phyloP scores from a whole-genome alignment of 2,113 vertebrate genomes.

The Aix galericulata region DNA sequence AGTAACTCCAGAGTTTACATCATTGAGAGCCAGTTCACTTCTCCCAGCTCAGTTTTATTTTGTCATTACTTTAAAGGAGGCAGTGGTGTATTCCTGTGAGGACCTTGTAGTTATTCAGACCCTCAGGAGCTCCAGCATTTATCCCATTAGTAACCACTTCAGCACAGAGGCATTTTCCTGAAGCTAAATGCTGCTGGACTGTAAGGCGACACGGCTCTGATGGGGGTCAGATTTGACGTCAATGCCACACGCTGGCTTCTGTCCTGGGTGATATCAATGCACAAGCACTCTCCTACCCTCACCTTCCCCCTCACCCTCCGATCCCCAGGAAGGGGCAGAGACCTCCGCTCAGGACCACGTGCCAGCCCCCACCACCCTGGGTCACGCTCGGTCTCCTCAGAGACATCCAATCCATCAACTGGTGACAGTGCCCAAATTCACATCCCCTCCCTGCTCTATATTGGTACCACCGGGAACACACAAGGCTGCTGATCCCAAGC shows the following conservation, averaged over 20 bases:
- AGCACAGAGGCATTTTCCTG: constrained; percentile 28
- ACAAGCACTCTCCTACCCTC: constrained; percentile 20
- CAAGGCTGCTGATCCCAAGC: not conserved
- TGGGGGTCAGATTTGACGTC: constrained; percentile 67
- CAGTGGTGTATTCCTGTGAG: not conserved
- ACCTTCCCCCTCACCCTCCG: not conserved
- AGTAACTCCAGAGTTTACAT: not conserved
- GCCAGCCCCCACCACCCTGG: not conserved
- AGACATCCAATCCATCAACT: not conserved
- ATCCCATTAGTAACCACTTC: not conserved
- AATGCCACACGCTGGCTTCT: constrained; percentile 20
- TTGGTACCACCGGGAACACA: not conserved
- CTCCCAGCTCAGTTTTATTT: not conserved
- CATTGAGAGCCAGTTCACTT: fast-evolving
- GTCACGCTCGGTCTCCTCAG: not conserved
- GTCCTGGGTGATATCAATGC: constrained; percentile 38
- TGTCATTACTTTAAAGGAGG: not conserved
- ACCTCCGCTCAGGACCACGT: not conserved
- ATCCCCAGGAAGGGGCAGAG: not conserved
- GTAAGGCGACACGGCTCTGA: constrained; percentile 58
- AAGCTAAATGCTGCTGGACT: constrained; percentile 32
- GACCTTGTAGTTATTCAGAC: not conserved
- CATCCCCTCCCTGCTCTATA: not conserved
- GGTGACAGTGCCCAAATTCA: not conserved
- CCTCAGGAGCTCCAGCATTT: not conserved